Percentiles rank a stretch among this genome's conserved stretches.
These are phyloP conservation scores for Andrena dorsata DNA, from an alignment of 2,888 invertebrate species.

Conservation along the genomic window DNA sequence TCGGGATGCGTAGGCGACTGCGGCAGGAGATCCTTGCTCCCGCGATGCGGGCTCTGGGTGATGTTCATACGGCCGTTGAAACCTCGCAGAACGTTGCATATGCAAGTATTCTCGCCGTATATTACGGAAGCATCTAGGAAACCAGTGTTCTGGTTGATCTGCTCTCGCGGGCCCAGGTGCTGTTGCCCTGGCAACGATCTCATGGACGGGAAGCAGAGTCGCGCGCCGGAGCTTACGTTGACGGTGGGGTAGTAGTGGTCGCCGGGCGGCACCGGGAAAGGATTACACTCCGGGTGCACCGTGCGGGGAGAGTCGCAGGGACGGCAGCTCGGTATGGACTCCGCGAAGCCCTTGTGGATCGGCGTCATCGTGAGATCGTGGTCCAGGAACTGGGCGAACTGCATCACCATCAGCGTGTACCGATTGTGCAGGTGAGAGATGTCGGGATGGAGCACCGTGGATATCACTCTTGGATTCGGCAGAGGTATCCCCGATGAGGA, in stretches of 20 bases:
- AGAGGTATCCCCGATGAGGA: conserved; percentile 91
- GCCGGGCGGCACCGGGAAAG: conserved; percentile 94
- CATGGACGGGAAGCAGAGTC: conserved; percentile 97
- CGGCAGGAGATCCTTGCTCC: conserved; percentile 91
- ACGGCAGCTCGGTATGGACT: conserved; percentile 95
- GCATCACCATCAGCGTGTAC: conserved; percentile 97
- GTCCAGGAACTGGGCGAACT: conserved; percentile 97
- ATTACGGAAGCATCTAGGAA: conserved; percentile 95
- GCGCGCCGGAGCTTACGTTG: conserved; percentile 92
- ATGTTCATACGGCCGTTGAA: conserved; percentile 93
- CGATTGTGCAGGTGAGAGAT: conserved; percentile 95
- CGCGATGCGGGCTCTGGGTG: conserved; percentile 90
- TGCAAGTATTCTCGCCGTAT: conserved; percentile 95
- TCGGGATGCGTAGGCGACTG: conserved; percentile 93
- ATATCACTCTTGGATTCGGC: conserved; percentile 94
- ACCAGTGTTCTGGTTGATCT: conserved; percentile 95
- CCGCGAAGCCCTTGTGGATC: conserved; percentile 95
- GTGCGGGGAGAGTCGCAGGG: conserved; percentile 94
- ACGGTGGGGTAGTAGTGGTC: conserved; percentile 96
- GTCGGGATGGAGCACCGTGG: conserved; percentile 95
- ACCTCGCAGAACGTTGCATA: conserved; percentile 91
- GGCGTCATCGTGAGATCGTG: conserved; percentile 98
- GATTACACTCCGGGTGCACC: conserved; percentile 97
- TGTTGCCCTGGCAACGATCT: conserved; percentile 96
- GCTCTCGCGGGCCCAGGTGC: conserved; percentile 92